Percentiles rank a stretch among this genome's conserved stretches.
phyloP scores from a whole-genome alignment of 2,797 vertebrate species.

The Tokudaia muenninki region DNA sequence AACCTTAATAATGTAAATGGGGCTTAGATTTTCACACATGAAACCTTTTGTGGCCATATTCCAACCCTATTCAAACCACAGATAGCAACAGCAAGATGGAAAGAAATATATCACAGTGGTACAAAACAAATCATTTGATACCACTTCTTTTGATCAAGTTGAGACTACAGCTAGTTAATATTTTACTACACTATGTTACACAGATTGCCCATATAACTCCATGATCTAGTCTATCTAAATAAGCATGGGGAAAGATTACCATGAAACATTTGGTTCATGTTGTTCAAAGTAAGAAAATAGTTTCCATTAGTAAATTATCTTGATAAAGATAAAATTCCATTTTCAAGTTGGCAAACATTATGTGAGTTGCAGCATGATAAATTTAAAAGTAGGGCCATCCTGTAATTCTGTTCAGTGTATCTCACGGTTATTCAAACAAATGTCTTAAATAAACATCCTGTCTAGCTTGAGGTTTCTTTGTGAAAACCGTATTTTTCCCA shows the following conservation, averaged over 20 bases:
- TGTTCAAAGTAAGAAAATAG: slow-evolving; percentile 52
- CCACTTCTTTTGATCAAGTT: neutral
- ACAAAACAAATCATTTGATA: neutral
- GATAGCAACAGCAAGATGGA: neutral
- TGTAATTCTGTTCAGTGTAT: slow-evolving; percentile 43
- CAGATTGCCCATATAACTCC: neutral
- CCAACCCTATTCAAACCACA: neutral
- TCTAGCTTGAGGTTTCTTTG: slow-evolving; percentile 62
- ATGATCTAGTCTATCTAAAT: neutral
- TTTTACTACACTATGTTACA: neutral
- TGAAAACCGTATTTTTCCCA: slow-evolving; percentile 48
- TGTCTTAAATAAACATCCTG: slow-evolving; percentile 78
- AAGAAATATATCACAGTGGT: neutral
- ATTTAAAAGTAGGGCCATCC: slow-evolving; percentile 41
- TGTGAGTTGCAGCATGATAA: slow-evolving; percentile 7
- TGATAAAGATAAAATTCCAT: slow-evolving; percentile 34
- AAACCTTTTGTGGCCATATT: neutral
- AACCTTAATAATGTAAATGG: neutral
- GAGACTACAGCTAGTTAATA: neutral
- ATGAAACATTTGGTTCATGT: neutral
- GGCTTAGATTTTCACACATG: neutral
- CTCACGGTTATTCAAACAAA: slow-evolving; percentile 62
- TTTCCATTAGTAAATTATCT: slow-evolving; percentile 25
- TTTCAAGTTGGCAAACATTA: slow-evolving; percentile 42
- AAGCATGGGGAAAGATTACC: neutral